Base-by-base conservation (phyloP, 2,113 vertebrate genomes). In the Prietella phreatophila region DNA sequence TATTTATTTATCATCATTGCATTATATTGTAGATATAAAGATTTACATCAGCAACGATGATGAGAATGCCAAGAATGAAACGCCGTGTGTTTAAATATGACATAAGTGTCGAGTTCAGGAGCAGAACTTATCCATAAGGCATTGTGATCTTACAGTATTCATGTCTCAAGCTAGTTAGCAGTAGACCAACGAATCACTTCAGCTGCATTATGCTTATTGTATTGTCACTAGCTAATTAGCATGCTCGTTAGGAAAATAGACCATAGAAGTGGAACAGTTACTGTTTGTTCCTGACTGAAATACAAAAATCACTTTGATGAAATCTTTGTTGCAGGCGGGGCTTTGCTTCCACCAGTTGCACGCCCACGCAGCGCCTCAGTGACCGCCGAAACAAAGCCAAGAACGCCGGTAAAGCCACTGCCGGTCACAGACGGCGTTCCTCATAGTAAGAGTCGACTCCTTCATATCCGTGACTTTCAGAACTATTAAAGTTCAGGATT, bases 341-440 rank as follows among this genome's bases (percentile, higher is more conserved):
- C 88, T 63, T 55, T 89, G 39, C 58, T 67, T 47, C 86, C 86
- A 13, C 27, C 22, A 14, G 0, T 0, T 0, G 0, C 2, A 3
- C 30, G 60, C 11, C 33, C 33, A 22, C 75, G 55, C 53, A 88
- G 73, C 50, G 1, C 61, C 20, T 9, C 87, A 3, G 8, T 89
- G 60, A 10, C 0, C 2, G 3, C 19, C 8, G 36, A 65, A 0
- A 22, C 27, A 13, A 25, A 8, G 1, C 0, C 33, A 5, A 88
- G 88, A 0, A 0, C 6, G 5, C 6, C 17, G 5, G 0, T 11
- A 0, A n/a, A 22, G 13, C 0, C 7, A 17, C 1, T 5, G 2
- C 6, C 25, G 11, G 9, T 2, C 6, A 0, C 14, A 55, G 14
- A 53, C 30, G 19, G 4, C 13, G 14, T 39, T 15, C 15, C 20